Evolutionary conservation across 1,140 invertebrate genomes (phyloP).

Genomic region (Ladona fulva): DNA sequence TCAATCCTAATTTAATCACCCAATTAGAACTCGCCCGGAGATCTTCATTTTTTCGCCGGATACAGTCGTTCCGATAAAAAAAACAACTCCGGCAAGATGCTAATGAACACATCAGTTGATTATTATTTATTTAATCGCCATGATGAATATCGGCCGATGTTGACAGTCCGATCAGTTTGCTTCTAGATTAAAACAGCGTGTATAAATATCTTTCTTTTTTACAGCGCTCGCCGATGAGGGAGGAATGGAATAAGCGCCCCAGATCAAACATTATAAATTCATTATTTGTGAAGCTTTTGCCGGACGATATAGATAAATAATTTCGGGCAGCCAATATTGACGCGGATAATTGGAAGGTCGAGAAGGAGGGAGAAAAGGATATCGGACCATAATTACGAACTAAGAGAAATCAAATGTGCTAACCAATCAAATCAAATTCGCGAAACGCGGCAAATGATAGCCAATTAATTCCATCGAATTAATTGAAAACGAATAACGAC

Average conservation of each 20-base stretch:
- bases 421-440: slow-evolving; percentile 3
- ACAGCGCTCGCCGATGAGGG: not conserved
- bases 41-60: no score
- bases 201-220: not conserved
- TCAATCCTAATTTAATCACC: no score
- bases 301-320: not conserved
- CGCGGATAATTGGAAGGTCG: not conserved
- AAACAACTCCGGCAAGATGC: no score
- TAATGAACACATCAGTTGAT: not conserved
- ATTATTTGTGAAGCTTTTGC: slow-evolving; percentile 2
- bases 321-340: not conserved
- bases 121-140: not conserved
- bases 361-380: not conserved
- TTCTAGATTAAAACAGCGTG: not conserved
- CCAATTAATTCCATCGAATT: slow-evolving; percentile 10
- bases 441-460: slow-evolving; percentile 7
- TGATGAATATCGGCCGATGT: not conserved
- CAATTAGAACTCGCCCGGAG: no score
- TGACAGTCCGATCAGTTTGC: not conserved
- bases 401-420: slow-evolving; percentile 1
- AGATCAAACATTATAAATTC: not conserved
- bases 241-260: not conserved
- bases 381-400: not conserved
- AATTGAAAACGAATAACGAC: slow-evolving; percentile 4
- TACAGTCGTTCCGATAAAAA: no score